Evolutionary conservation across 1,140 invertebrate species (phyloP).

Genomic region (Odontomachus brunneus): DNA sequence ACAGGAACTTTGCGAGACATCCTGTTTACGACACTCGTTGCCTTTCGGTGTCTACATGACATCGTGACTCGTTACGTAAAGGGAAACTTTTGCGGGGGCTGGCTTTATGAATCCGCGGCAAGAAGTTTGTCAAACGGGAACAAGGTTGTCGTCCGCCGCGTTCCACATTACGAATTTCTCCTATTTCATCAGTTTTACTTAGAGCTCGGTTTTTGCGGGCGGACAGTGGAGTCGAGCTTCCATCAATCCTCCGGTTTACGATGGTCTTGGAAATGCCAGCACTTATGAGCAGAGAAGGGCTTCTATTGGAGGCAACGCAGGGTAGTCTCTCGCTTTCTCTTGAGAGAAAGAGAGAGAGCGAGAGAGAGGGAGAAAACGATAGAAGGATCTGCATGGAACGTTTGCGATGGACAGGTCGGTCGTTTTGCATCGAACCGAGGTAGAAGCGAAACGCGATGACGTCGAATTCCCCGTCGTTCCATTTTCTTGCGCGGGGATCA

Average conservation of each 20-base stretch:
- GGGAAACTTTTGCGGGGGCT: constrained; percentile 11
- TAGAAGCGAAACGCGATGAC: constrained; percentile 2
- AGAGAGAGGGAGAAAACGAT: too few relatives aligned
- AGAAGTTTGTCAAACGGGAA: constrained; percentile 33
- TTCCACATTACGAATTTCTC: background rate
- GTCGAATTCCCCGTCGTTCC: constrained; percentile 5
- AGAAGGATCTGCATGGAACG: background rate
- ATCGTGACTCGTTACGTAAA: constrained; percentile 28
- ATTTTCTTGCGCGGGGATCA: constrained; percentile 11
- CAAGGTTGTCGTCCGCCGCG: background rate
- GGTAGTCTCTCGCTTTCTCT: too few relatives aligned
- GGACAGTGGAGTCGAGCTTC: background rate
- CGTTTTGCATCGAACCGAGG: background rate
- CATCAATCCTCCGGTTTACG: constrained; percentile 25
- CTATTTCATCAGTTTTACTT: constrained; percentile 48
- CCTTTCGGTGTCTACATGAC: background rate
- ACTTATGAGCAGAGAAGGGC: constrained; percentile 20
- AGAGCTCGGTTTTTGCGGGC: background rate
- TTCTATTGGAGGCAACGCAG: background rate
- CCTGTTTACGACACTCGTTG: constrained; percentile 15
- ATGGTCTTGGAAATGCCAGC: background rate
- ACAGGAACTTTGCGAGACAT: constrained; percentile 20
- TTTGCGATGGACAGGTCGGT: background rate
- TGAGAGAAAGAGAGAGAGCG: background rate
- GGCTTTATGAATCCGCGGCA: constrained; percentile 33